These are phyloP conservation scores for Hyaena hyaena DNA, from an alignment of 2,113 vertebrate species.

Conservation along the genomic window DNA sequence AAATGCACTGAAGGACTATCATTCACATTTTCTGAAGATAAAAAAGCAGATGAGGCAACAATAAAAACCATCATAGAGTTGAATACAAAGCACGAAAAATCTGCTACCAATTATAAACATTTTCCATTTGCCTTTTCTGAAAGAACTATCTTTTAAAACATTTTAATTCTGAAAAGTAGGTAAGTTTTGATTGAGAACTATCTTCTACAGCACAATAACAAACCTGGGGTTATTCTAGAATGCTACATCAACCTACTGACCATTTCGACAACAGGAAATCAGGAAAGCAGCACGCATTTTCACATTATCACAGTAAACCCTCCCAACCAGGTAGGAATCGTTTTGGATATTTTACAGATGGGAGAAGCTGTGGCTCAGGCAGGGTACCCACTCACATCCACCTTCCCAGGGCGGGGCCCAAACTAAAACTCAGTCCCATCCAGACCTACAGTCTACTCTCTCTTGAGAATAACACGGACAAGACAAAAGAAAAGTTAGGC, in stretches of 20 bases:
- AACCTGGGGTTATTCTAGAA: background rate
- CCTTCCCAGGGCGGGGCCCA: background rate
- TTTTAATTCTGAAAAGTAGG: background rate
- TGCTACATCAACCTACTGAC: background rate
- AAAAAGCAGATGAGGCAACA: background rate
- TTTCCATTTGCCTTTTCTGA: background rate
- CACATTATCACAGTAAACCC: background rate
- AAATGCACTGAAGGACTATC: background rate
- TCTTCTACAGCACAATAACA: background rate
- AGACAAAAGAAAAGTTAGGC: background rate
- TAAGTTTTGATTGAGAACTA: background rate
- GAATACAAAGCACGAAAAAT: conserved; percentile 26
- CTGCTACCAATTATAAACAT: background rate
- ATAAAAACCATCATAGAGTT: background rate
- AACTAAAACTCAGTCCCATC: background rate
- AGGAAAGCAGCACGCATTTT: background rate
- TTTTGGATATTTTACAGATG: background rate
- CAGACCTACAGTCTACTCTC: background rate
- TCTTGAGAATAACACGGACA: background rate
- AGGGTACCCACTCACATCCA: background rate
- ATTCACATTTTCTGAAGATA: background rate
- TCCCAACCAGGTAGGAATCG: background rate
- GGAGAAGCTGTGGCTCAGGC: background rate
- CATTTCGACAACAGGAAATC: background rate
- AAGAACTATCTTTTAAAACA: background rate